Conservation (phyloP, 2,113 vertebrate genomes). For the Boleophthalmus pectinirostris region DNA sequence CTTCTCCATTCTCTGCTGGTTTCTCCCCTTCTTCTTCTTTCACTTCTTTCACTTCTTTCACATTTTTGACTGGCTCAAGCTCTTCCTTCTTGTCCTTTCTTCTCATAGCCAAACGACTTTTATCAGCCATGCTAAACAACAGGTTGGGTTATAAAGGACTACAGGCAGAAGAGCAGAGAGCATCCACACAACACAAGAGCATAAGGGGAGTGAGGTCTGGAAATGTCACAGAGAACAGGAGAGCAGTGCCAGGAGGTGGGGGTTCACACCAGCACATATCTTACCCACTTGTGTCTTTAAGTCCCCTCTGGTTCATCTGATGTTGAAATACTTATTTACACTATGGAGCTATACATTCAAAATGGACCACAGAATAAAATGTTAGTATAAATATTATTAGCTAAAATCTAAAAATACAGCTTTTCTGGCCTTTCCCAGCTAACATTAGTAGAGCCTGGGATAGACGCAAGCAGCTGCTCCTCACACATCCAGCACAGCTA, state of each 20-base stretch:
- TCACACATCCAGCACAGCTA: slow-evolving; percentile 47
- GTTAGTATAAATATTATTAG: slow-evolving; percentile 6
- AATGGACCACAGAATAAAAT: background rate
- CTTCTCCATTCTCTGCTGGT: slow-evolving; percentile 15
- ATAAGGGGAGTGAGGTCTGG: background rate
- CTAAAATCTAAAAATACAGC: slow-evolving; percentile 46
- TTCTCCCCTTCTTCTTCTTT: slow-evolving; percentile 21
- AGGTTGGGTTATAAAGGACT: background rate
- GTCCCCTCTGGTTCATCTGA: background rate
- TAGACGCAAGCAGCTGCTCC: slow-evolving; percentile 60
- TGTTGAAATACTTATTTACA: background rate
- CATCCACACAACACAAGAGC: background rate
- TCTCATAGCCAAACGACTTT: slow-evolving; percentile 7
- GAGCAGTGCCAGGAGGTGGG: background rate
- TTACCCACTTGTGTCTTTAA: slow-evolving; percentile 1
- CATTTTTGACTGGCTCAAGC: slow-evolving; percentile 8
- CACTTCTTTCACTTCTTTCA: slow-evolving; percentile 15
- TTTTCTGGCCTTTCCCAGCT: slow-evolving; percentile 37
- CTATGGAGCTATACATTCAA: background rate
- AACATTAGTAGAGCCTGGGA: slow-evolving; percentile 26
- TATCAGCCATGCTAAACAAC: slow-evolving; percentile 63
- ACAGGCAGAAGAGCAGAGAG: background rate
- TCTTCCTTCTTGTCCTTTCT: slow-evolving; percentile 39
- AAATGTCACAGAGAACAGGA: slow-evolving; percentile 4
- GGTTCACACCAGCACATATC: slow-evolving; percentile 1